Evolutionary conservation across 92 coral and sea anemone genomes (phyloP).

Genomic region (Galaxea fascicularis): DNA sequence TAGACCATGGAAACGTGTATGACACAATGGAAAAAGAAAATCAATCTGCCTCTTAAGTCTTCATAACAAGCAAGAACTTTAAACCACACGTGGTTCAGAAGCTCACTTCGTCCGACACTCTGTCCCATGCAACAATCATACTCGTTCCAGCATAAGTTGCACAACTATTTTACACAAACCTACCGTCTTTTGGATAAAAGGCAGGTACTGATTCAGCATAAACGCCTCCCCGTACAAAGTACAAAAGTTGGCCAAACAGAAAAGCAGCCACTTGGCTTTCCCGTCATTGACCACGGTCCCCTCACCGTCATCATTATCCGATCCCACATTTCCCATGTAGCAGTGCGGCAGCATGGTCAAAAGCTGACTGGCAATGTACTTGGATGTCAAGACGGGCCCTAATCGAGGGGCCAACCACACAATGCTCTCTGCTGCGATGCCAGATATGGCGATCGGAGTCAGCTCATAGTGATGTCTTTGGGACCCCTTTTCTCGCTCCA

Average conservation of each 20-base stretch:
- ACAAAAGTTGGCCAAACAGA: constrained; percentile 81
- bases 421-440: constrained; percentile 92
- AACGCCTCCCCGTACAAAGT: constrained; percentile 93
- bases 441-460: constrained; percentile 68
- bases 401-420: constrained; percentile 94
- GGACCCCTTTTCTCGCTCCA: constrained; percentile 22
- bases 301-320: constrained; percentile 78
- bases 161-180: constrained; percentile 11
- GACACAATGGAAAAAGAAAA: no score
- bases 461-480: constrained; percentile 41
- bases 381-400: constrained; percentile 94
- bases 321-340: constrained; percentile 83
- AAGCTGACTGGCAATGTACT: constrained; percentile 81
- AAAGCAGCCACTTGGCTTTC: constrained; percentile 94
- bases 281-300: constrained; percentile 74
- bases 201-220: constrained; percentile 87
- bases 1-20: no score
- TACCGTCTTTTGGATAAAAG: constrained; percentile 79
- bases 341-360: constrained; percentile 87
- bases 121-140: no score
- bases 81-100: no score
- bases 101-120: no score
- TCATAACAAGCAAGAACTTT: no score
- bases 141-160: no score
- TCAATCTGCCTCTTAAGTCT: no score